Evolutionary conservation across 2,888 invertebrate genomes (phyloP), one percentile per base, ranked within the genome.

Genomic region (Drosophila nr. medialis): DNA sequence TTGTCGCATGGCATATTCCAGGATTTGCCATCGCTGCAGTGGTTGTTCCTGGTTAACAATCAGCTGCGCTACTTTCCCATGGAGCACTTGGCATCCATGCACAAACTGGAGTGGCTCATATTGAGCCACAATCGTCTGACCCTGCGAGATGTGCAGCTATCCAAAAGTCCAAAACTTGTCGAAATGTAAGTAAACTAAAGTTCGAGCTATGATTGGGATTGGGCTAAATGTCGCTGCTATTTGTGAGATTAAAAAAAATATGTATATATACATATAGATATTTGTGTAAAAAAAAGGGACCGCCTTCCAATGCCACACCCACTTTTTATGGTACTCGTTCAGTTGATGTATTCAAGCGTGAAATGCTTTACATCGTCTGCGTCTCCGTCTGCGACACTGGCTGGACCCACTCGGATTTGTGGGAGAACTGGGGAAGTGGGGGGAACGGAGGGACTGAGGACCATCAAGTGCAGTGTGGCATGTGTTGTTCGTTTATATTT

Each of bases 51-150:
- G 34, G 91, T 93, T 42, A 91, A 93, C 53, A 95, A 95, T 86
- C 86, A 90, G 65, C 89, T 95, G 55, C 76, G 77, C 11, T 71
- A 86, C 24, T 92, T 94, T 51, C 92, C 94, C 80, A 85, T 94
- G 74, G 83, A 90, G 1, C 93, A 93, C 68, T 92, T 94, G 49
- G 84, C 87, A 49, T 91, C 93, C 64, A 91, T 94, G 80, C 90
- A 82, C 2, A 80, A 84, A 8, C 84, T 94, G 50, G 89, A 92
- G 55, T 93, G 93, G 92, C 87, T 95, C 86, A 91, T 94, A 77
- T 84, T 95, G 55, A 93, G 93, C 18, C 84, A 93, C 40, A 95
- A 95, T 91, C 89, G 90, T 15, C 84, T 95, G 45, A 93, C 93
- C 4, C 87, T 94, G 60, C 90, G 91, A 42, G 91, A 92, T 36